Conservation (phyloP, 35 echinoderm and acorn worm species). For the Eucidaris tribuloides region DNA sequence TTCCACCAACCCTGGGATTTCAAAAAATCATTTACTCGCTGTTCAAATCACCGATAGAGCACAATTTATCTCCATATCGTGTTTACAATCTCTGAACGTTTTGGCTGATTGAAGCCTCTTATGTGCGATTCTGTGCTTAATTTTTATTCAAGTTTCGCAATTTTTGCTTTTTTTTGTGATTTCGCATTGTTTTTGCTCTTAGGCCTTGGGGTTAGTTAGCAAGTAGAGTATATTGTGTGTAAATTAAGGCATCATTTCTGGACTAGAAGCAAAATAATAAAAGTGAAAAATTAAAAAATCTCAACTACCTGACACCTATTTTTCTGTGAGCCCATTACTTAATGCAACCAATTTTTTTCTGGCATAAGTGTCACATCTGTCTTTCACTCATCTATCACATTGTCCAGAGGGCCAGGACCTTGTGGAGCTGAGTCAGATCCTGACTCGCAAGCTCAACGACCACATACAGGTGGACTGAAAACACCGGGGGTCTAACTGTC, state of each 20-base stretch:
- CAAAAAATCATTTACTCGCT: no score
- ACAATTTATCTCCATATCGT: not conserved
- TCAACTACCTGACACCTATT: no score
- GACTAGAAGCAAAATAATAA: not conserved
- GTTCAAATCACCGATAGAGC: no score
- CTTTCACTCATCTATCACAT: conserved; percentile 19
- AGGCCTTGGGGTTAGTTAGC: not conserved
- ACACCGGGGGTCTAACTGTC: not conserved
- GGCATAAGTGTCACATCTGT: not conserved
- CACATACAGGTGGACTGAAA: conserved; percentile 42
- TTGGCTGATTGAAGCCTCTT: no score
- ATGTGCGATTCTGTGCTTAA: no score
- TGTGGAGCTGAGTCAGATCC: conserved; percentile 65
- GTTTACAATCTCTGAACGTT: not conserved
- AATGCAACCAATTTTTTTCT: no score
- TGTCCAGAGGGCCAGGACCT: conserved; percentile 78
- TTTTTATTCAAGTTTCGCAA: no score
- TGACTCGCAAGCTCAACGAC: conserved; percentile 75
- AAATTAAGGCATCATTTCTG: no score
- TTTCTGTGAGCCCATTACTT: not conserved
- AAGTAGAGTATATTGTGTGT: not conserved
- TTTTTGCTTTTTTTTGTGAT: no score
- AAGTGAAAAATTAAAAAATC: not conserved
- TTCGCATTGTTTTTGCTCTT: not conserved
- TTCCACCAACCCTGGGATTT: no score